phyloP scores from a whole-genome alignment of 1,140 invertebrate genomes.

The Drosophila albomicans region DNA sequence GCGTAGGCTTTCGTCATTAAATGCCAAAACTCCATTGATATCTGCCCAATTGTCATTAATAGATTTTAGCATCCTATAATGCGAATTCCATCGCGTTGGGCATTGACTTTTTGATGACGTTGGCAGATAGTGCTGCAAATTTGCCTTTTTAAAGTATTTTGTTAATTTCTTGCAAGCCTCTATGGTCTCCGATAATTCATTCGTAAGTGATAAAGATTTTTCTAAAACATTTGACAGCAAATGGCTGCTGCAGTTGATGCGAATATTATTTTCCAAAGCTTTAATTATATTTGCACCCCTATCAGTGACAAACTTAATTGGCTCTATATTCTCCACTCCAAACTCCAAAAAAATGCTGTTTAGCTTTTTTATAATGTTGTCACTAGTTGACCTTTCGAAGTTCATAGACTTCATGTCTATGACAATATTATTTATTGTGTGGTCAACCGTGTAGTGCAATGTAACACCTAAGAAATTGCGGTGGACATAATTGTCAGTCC shows the following conservation, averaged over 20 bases:
- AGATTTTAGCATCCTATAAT: constrained; percentile 22
- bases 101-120: constrained; percentile 35
- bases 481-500: constrained; percentile 42
- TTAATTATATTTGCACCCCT: constrained; percentile 32
- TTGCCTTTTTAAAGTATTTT: no score
- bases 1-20: no score
- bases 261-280: constrained; percentile 8
- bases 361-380: constrained; percentile 31
- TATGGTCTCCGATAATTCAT: constrained; percentile 3
- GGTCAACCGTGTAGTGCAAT: constrained; percentile 28
- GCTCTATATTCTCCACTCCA: constrained; percentile 21
- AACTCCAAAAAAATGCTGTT: constrained; percentile 27
- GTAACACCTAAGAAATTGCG: constrained; percentile 47
- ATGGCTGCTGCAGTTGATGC: constrained; percentile 42
- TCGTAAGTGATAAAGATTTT: neutral
- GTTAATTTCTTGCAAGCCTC: constrained; percentile 33
- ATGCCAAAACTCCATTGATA: no score
- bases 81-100: constrained; percentile 37
- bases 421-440: constrained; percentile 27
- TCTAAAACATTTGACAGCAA: constrained; percentile 40
- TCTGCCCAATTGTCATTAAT: no score
- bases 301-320: constrained; percentile 38
- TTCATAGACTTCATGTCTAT: constrained; percentile 52
- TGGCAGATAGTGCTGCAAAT: constrained; percentile 31
- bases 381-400: constrained; percentile 37